These are phyloP conservation scores for Blastomussa wellsi DNA, from an alignment of 92 coral and sea anemone species.

Conservation along the genomic window DNA sequence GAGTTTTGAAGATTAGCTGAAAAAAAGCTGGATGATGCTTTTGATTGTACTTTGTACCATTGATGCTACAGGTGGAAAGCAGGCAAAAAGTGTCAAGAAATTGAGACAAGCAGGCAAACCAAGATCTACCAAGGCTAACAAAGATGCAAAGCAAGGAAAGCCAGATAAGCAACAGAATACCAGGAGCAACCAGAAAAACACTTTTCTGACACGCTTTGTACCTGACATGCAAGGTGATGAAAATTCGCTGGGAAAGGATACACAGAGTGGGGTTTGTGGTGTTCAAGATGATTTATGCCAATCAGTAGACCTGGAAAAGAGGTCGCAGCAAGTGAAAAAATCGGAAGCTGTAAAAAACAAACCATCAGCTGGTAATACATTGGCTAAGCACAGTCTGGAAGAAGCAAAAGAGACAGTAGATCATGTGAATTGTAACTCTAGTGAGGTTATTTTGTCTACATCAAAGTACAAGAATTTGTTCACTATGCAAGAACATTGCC, in stretches of 20 bases:
- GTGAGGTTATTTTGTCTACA: background rate
- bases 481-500: background rate
- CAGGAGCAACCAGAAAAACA: background rate
- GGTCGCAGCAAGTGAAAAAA: background rate
- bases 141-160: background rate
- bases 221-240: background rate
- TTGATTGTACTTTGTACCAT: conserved; percentile 11
- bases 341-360: background rate
- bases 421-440: background rate
- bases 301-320: background rate
- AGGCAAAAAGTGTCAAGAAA: background rate
- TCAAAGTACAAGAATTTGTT: conserved; percentile 5
- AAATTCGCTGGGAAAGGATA: background rate
- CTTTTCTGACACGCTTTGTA: background rate
- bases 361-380: background rate
- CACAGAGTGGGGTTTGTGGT: background rate
- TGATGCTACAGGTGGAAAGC: conserved; percentile 18
- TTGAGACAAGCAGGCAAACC: background rate
- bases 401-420: background rate
- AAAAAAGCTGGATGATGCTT: background rate
- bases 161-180: background rate
- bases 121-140: background rate
- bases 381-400: background rate
- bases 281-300: background rate
- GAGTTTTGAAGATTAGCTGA: background rate